Percentiles rank a stretch among this genome's conserved stretches.
Evolutionary conservation across 2,888 invertebrate species (phyloP).

Genomic region (Drosophila niveifrons): DNA sequence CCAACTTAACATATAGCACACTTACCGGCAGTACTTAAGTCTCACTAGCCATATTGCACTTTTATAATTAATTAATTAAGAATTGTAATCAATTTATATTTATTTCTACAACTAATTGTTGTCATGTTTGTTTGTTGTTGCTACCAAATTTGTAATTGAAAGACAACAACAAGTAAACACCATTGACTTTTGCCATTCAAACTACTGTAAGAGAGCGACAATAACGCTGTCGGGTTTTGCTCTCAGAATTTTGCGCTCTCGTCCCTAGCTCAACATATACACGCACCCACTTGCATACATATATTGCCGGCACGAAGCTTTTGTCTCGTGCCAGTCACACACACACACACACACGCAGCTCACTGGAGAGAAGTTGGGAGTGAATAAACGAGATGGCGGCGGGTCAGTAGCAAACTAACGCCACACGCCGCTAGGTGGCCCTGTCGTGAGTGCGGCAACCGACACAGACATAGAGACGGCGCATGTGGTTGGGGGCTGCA

Average conservation of each 20-base stretch:
- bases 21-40: neutral
- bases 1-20: neutral
- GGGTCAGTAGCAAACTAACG: conserved; percentile 83
- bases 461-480: conserved; percentile 59
- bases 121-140: neutral
- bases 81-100: neutral
- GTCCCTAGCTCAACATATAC: conserved; percentile 29
- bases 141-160: neutral
- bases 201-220: conserved; percentile 39
- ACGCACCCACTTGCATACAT: conserved; percentile 30
- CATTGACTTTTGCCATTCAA: conserved; percentile 29
- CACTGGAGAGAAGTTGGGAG: conserved; percentile 54
- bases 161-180: conserved; percentile 15
- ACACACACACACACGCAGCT: conserved; percentile 17
- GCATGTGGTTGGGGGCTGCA: conserved; percentile 46
- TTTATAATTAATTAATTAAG: neutral
- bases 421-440: conserved; percentile 84
- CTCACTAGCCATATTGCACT: neutral
- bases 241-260: conserved; percentile 27
- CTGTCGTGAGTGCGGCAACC: conserved; percentile 72
- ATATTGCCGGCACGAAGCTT: conserved; percentile 56
- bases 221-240: conserved; percentile 3
- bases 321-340: conserved; percentile 53
- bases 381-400: conserved; percentile 58
- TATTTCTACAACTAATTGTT: neutral